A percentile compares a stretch with the other conserved stretches of the same genome.
Conservation (phyloP, 92 coral and sea anemone genomes). For the Zoanthus sociatus region DNA sequence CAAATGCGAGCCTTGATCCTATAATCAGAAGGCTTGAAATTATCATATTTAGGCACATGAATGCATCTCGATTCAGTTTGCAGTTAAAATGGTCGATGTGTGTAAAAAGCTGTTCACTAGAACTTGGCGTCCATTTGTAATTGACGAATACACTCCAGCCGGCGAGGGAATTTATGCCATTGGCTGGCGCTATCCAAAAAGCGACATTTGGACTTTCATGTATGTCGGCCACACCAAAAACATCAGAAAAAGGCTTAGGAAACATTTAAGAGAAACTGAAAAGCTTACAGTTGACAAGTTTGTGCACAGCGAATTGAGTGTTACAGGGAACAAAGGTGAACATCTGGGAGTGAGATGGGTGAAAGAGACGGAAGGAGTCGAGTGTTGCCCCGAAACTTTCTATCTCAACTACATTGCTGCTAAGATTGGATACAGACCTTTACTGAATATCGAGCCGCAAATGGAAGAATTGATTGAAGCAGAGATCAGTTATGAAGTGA, state of each 20-base stretch:
- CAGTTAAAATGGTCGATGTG: conserved; percentile 40
- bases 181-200: conserved; percentile 41
- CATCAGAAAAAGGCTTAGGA: conserved; percentile 38
- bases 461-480: conserved; percentile 42
- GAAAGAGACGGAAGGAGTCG: conserved; percentile 33
- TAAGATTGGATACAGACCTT: conserved; percentile 40
- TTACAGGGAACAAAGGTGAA: conserved; percentile 33
- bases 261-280: conserved; percentile 41
- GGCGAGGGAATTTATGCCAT: conserved; percentile 46
- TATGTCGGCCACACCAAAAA: conserved; percentile 38
- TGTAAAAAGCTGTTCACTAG: conserved; percentile 43
- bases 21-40: not conserved
- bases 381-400: conserved; percentile 42
- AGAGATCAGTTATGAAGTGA: conserved; percentile 37
- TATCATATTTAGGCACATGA: not conserved
- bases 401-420: conserved; percentile 43
- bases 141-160: conserved; percentile 38
- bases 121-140: conserved; percentile 34
- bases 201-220: conserved; percentile 40
- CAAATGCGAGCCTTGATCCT: no score
- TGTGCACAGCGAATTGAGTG: conserved; percentile 44
- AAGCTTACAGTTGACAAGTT: conserved; percentile 40
- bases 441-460: conserved; percentile 43
- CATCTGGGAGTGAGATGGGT: conserved; percentile 44
- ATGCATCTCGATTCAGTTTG: not conserved